Conservation (phyloP, 2,797 vertebrate genomes). For the Helostoma temminkii region DNA sequence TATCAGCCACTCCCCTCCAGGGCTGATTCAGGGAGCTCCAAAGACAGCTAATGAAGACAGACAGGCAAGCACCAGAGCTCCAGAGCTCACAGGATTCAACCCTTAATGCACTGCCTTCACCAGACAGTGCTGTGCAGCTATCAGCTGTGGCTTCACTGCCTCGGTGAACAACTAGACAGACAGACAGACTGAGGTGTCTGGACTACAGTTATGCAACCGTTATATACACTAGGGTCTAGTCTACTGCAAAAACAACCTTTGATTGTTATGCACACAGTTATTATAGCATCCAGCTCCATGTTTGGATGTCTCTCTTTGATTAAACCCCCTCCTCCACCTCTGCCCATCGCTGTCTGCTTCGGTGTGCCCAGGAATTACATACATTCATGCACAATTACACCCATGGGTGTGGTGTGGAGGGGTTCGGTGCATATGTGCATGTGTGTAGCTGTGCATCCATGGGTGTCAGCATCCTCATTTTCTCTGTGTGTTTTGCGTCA, state of each 20-base stretch:
- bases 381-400: constrained; percentile 57
- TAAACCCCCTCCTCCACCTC: constrained; percentile 29
- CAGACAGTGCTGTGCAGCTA: constrained; percentile 2
- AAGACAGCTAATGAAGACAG: constrained; percentile 56
- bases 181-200: constrained; percentile 62
- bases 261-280: constrained; percentile 70
- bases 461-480: constrained; percentile 19
- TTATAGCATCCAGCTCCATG: constrained; percentile 68
- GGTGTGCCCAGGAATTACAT: constrained; percentile 65
- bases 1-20: constrained; percentile 55
- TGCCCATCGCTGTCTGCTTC: constrained; percentile 50
- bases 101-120: constrained; percentile 12
- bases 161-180: constrained; percentile 6
- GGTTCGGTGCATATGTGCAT: constrained; percentile 14
- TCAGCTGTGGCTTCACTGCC: constrained; percentile 18
- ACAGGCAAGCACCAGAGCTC: constrained; percentile 25
- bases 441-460: constrained; percentile 17
- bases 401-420: constrained; percentile 20
- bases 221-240: constrained; percentile 53
- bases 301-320: constrained; percentile 27
- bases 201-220: constrained; percentile 62
- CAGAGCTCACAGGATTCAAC: constrained; percentile 9
- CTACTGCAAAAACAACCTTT: constrained; percentile 61
- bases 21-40: constrained; percentile 39
- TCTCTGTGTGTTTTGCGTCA: constrained; percentile 6